phyloP scores from a whole-genome alignment of 2,797 vertebrate genomes.

The Myotis myotis region DNA sequence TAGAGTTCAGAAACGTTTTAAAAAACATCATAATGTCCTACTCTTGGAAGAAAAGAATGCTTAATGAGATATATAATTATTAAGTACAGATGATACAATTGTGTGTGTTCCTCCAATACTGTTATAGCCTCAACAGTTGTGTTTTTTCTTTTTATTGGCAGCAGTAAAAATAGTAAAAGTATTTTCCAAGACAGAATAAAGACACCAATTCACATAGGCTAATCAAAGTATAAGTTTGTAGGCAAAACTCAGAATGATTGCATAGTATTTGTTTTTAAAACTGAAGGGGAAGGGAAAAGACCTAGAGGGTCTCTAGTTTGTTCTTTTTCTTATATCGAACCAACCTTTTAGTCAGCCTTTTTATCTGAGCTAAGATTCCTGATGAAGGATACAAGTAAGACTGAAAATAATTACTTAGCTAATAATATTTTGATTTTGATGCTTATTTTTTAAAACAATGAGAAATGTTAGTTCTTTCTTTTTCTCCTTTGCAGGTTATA shows the following conservation, averaged over 20 bases:
- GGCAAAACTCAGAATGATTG: background rate
- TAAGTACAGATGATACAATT: background rate
- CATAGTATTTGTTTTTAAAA: slow-evolving; percentile 3
- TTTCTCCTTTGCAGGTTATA: background rate
- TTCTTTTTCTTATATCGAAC: background rate
- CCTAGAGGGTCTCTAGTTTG: background rate
- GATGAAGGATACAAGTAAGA: background rate
- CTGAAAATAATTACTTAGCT: background rate
- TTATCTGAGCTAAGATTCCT: slow-evolving; percentile 38
- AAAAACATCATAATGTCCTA: background rate
- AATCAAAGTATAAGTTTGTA: background rate
- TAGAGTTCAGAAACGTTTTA: background rate
- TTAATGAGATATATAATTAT: background rate
- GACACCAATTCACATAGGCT: background rate
- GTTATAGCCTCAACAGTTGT: background rate
- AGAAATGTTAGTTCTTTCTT: background rate
- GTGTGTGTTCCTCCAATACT: background rate
- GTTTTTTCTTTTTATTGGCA: background rate
- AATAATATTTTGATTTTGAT: slow-evolving; percentile 32
- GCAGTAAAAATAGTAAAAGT: background rate
- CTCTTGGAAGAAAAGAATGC: background rate
- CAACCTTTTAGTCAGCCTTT: background rate
- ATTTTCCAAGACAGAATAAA: background rate
- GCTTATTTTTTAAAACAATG: background rate
- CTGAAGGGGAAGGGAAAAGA: background rate